Evolutionary conservation across 2,888 invertebrate species (phyloP).

Genomic region (Mactromeris polynyma): DNA sequence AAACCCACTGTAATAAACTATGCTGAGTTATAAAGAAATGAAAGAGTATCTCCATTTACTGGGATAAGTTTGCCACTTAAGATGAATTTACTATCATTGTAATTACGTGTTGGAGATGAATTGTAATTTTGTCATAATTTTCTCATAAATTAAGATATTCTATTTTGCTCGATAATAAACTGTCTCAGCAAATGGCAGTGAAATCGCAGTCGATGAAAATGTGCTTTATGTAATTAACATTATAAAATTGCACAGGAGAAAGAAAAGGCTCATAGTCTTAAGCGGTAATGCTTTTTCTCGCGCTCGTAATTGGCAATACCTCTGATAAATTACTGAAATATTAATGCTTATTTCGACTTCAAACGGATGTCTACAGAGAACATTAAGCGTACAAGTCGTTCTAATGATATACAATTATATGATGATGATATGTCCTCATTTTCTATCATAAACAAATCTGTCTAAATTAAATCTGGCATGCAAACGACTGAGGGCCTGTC

Average conservation of each 20-base stretch:
- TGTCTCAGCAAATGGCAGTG: not conserved
- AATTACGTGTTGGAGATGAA: not conserved
- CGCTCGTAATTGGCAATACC: conserved; percentile 24
- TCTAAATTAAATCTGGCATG: conserved; percentile 48
- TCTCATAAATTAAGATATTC: conserved; percentile 14
- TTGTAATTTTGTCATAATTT: conserved; percentile 1
- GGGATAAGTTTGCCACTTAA: not conserved
- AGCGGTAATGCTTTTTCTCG: conserved; percentile 32
- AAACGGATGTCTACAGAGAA: conserved; percentile 40
- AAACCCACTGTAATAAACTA: not conserved
- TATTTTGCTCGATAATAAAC: not conserved
- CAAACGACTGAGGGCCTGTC: conserved; percentile 26
- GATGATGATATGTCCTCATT: conserved; percentile 29
- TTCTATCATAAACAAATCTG: conserved; percentile 19
- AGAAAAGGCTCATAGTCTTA: not conserved
- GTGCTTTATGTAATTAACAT: conserved; percentile 18
- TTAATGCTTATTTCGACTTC: conserved; percentile 43
- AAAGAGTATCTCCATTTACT: not conserved
- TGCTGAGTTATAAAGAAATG: not conserved
- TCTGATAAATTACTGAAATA: conserved; percentile 28
- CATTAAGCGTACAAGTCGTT: conserved; percentile 36
- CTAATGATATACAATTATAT: conserved; percentile 51
- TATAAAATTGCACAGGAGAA: not conserved
- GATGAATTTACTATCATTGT: not conserved
- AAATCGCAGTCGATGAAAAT: not conserved